These are phyloP conservation scores for Cheilosia variabilis DNA, from an alignment of 2,888 invertebrate species.

Conservation along the genomic window DNA sequence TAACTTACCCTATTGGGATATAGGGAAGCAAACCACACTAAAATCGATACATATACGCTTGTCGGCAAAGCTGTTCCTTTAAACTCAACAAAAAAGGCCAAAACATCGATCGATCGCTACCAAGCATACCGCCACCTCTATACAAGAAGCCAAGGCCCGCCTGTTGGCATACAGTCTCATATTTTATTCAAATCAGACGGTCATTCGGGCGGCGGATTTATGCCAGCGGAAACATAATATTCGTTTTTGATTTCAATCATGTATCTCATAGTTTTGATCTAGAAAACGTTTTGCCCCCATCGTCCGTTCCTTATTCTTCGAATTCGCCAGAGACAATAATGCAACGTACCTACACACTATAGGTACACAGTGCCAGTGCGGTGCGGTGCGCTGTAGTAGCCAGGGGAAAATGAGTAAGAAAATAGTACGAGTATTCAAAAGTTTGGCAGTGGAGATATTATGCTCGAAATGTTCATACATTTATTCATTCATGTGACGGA, in stretches of 20 bases:
- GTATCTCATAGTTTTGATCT: conserved; percentile 71
- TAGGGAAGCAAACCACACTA: background rate
- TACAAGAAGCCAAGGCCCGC: conserved; percentile 1
- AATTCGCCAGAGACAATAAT: conserved; percentile 50
- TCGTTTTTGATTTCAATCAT: conserved; percentile 69
- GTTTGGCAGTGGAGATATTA: conserved; percentile 58
- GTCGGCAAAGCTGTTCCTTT: conserved; percentile 16
- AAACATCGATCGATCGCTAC: conserved; percentile 19
- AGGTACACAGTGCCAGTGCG: conserved; percentile 9
- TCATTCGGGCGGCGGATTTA: conserved; percentile 66
- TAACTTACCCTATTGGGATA: conserved; percentile 11
- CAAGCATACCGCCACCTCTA: background rate
- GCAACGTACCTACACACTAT: conserved; percentile 48
- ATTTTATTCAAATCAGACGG: conserved; percentile 73
- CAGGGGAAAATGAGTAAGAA: conserved; percentile 29
- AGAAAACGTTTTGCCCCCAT: conserved; percentile 70
- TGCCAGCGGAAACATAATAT: conserved; percentile 74
- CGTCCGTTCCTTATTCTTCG: conserved; percentile 41
- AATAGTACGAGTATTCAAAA: conserved; percentile 19
- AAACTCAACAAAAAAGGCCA: conserved; percentile 5
- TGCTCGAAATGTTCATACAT: conserved; percentile 61
- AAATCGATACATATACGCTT: background rate
- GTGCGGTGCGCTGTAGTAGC: conserved; percentile 2
- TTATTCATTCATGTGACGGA: conserved; percentile 71
- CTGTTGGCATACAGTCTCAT: conserved; percentile 48